phyloP scores from a whole-genome alignment of 1,140 invertebrate genomes.

The Micrasema longulum region DNA sequence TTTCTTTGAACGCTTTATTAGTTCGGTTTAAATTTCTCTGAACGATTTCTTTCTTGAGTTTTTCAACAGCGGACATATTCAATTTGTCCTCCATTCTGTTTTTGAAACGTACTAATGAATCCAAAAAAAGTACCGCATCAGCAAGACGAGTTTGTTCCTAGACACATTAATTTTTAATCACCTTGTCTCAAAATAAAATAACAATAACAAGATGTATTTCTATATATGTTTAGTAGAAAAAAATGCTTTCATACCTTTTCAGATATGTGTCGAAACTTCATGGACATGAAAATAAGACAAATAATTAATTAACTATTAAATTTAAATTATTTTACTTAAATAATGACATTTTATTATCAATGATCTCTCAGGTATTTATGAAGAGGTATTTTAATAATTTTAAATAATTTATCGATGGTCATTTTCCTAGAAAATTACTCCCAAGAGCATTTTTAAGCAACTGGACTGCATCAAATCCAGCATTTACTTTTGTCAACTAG shows the following conservation, averaged over 20 bases:
- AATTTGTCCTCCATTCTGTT: slow-evolving; percentile 45
- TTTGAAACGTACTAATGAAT: slow-evolving; percentile 41
- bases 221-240: neutral
- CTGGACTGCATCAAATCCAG: too few relatives aligned
- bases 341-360: too few relatives aligned
- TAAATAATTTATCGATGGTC: too few relatives aligned
- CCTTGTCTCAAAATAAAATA: neutral
- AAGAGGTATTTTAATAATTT: too few relatives aligned
- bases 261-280: slow-evolving; percentile 23
- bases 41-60: slow-evolving; percentile 47
- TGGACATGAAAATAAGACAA: neutral
- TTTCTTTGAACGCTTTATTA: slow-evolving; percentile 44
- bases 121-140: slow-evolving; percentile 37
- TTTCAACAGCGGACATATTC: slow-evolving; percentile 42
- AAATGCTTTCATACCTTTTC: slow-evolving; percentile 9
- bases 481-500: too few relatives aligned
- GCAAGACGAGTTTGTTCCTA: slow-evolving; percentile 21
- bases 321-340: neutral
- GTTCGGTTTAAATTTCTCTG: slow-evolving; percentile 43
- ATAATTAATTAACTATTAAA: neutral
- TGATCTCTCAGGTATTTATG: too few relatives aligned
- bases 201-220: neutral
- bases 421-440: too few relatives aligned
- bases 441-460: too few relatives aligned
- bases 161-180: neutral